phyloP scores from a whole-genome alignment of 92 coral and sea anemone genomes.

The Parazoanthus swiftii region DNA sequence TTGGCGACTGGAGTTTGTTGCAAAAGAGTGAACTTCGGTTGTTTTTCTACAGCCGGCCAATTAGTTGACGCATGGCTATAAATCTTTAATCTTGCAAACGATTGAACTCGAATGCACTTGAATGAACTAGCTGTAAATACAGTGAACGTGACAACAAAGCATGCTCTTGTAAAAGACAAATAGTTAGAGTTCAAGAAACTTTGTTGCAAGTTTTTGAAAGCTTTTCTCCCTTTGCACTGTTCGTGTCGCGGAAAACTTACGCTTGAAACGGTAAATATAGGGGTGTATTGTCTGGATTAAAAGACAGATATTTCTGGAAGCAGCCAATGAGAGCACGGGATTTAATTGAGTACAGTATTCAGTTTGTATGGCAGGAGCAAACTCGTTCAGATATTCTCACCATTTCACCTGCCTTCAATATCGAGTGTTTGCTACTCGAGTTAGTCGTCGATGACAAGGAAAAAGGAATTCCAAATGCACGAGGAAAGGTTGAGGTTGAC shows the following conservation, averaged over 20 bases:
- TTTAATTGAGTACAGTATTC: slow-evolving; percentile 33
- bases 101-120: background rate
- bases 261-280: slow-evolving; percentile 7
- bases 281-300: slow-evolving; percentile 39
- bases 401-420: slow-evolving; percentile 32
- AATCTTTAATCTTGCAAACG: slow-evolving; percentile 21
- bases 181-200: background rate
- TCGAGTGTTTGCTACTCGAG: slow-evolving; percentile 27
- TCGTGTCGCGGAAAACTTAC: background rate
- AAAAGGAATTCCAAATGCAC: slow-evolving; percentile 8
- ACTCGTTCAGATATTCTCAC: slow-evolving; percentile 25
- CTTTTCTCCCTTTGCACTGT: background rate
- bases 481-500: slow-evolving; percentile 23
- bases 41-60: slow-evolving; percentile 12
- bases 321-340: slow-evolving; percentile 37
- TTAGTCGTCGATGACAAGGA: background rate
- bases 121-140: background rate
- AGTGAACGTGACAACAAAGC: background rate
- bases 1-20: background rate
- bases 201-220: background rate
- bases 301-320: slow-evolving; percentile 12
- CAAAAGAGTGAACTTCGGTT: background rate
- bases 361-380: slow-evolving; percentile 21
- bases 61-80: slow-evolving; percentile 24
- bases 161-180: no score